Base-by-base conservation (phyloP, 2,113 vertebrate genomes). In the Cyanoramphus novaezelandiae region DNA sequence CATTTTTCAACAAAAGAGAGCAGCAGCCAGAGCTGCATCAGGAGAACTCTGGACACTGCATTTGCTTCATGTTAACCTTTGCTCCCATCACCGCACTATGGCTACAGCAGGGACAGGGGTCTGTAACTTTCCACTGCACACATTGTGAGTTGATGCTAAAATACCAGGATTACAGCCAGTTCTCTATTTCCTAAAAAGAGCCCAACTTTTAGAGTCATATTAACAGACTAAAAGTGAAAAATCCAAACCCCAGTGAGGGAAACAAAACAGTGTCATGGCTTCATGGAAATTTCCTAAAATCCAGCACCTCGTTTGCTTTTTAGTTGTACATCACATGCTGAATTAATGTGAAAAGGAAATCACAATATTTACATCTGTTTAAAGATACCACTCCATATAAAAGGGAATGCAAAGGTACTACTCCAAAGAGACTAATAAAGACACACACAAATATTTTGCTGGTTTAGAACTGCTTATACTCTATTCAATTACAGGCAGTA, bases 381-480 rank as follows among this genome's bases (percentile, higher is more conserved):
- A 97, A 97, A 91, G 71, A 76, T 60, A 95, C 90, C 81, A 57
- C 95, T 57, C 91, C 79, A 83, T 94, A 97, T 93, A 97, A 97
- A 97, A 97, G 77, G 44, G 71, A 96, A 93, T 93, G 94, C 94
- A 90, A 89, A 96, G 82, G 50, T 78, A 97, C 92, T n/a, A 93
- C 91, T 93, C 75, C 86, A 97, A 96, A 95, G 74, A 95, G 90
- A 93, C 77, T 95, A 93, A 80, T 93, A 97, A 93, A 87, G 95
- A 97, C 93, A 93, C 72, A 93, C 84, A 94, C 92, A 97, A 95
- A 95, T 97, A 97, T 96, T 97, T 92, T 97, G 92, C 92, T 4
- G 31, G 81, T 96, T 96, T 78, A 83, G 90, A 92, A 92, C 65
- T 97, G 88, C 93, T 97, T 96, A 94, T 86, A 50, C 62, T 79